Base-by-base conservation (phyloP, 2,888 invertebrate genomes). In the Melieria crassipennis region DNA sequence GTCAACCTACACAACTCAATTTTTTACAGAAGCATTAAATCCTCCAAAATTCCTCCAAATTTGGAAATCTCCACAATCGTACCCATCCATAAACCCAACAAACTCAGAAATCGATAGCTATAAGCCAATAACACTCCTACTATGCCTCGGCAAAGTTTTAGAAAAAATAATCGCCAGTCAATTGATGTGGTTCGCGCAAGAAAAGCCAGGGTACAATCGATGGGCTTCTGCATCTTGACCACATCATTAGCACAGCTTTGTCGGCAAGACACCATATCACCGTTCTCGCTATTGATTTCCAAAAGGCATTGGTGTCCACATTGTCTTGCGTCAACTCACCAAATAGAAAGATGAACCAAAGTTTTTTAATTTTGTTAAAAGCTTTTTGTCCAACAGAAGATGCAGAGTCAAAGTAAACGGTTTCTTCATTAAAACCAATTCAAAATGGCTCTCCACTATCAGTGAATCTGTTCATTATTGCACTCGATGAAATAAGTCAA, bases 101-200 rank as follows among this genome's bases (percentile, higher is more conserved):
- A 65, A 65, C 7, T 11, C 13, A 11, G 65, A 65, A 47, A 65
- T 65, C 50, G 10, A 16, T 10, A 50, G 60, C 11, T 70, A 70
- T 48, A 16, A 60, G 10, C 58, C 60, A 52, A 70, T 70, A 11
- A 60, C 69, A 4, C 30, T 69, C 7, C 62, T 69, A 11, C 43
- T 61, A 6, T 69, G 69, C 48, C 16, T 69, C 6, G 50, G 62
- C 11, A 69, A 69, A 69, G 55, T 69, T 16, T 16, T 69, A 11
- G 69, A 69, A 45, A 72, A 69, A 61, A 65, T 72, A 43, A 43
- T 72, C 11, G 58, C 69, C 0, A 72, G 65, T 6, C 56, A 60
- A 52, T 55, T 69, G 9, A 16, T 66, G 55, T 92, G 71, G 70
- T 66, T 69, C 43, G 16, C 43, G 11, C n/a, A 13, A 61, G 60